Percentiles rank a stretch among this genome's conserved stretches.
Evolutionary conservation across 2,888 invertebrate genomes (phyloP).

Genomic region (Euclidia mi): DNA sequence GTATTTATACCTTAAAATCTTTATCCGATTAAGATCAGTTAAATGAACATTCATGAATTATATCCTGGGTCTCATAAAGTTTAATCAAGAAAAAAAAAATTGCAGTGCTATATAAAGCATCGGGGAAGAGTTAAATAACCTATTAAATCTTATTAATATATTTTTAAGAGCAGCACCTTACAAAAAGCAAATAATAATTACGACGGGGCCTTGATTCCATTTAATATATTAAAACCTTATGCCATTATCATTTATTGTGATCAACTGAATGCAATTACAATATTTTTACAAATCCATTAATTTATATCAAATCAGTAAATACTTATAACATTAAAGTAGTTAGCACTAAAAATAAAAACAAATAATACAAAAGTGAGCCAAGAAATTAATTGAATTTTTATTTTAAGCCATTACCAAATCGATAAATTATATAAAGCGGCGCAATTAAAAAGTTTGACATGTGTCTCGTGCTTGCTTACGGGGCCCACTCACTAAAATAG

Average conservation of each 20-base stretch:
- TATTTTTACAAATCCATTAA: constrained; percentile 35
- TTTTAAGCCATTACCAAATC: constrained; percentile 57
- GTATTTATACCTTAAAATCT: no score
- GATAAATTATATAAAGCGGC: constrained; percentile 63
- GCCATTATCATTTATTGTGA: constrained; percentile 11
- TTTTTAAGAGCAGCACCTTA: constrained; percentile 4
- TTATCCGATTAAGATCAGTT: no score
- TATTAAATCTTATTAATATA: no score
- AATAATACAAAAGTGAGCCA: constrained; percentile 56
- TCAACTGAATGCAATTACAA: constrained; percentile 21
- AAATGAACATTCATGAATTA: no score
- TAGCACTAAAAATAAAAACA: constrained; percentile 58
- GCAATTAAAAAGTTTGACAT: constrained; percentile 69
- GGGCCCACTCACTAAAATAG: constrained; percentile 53
- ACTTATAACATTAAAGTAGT: constrained; percentile 51
- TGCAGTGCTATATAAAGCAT: no score
- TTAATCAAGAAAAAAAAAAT: no score
- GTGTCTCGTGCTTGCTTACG: constrained; percentile 60
- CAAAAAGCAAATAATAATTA: background rate
- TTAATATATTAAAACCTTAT: constrained; percentile 1
- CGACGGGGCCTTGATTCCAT: background rate
- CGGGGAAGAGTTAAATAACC: no score
- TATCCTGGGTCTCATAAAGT: no score
- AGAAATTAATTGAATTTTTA: constrained; percentile 72
- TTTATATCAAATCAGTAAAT: constrained; percentile 35